Base-by-base conservation (phyloP, 1,140 invertebrate genomes). In the Melitaea cinxia region DNA sequence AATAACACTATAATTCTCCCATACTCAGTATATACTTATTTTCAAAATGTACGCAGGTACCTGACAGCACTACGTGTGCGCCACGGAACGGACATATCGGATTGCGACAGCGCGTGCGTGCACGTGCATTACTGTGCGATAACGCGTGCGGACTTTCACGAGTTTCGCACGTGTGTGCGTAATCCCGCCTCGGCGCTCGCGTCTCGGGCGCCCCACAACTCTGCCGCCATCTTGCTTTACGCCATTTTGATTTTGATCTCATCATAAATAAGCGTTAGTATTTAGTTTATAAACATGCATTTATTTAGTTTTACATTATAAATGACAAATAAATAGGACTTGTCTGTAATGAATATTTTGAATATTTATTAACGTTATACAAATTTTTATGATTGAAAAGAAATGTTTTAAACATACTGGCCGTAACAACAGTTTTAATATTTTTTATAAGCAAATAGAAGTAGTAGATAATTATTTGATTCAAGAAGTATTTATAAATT, bases 61-160 rank as follows among this genome's bases (percentile, higher is more conserved):
- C 24, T 90, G 23, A 75, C 78, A 56, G 85, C 95, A 0, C 95
- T 97, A 1, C 92, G 93, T 12, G 92, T 93, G 56, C 85, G 92
- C 75, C 92, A 91, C 80, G 83, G 83, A 65, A 85, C 75, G 9
- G 88, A 88, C 14, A 62, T 78, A 0, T 71, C 73, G 0, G 85
- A 88, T 2, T 97, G 94, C 77, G 94, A 94, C 75, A 91, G 93
- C 4, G 92, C 93, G 14, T 97, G 96, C 82, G 93, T 93, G 21
- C 93, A 95, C 65, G 93, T 94, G 26, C 96, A 97, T 85, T 96
- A 94, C 83, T 98, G 96, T 83, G 95, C 96, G 14, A 95, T 97
- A 57, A 96, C 95, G 0, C 91, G 96, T 6, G 91, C 97, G 7
- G 95, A 96, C 85, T 95, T 94, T 77, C 91, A 93, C 26, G 94